Percentiles rank a stretch among this genome's conserved stretches.
These are phyloP conservation scores for Eurystomus glaucurus DNA, from an alignment of 2,797 vertebrate genomes.

Conservation along the genomic window DNA sequence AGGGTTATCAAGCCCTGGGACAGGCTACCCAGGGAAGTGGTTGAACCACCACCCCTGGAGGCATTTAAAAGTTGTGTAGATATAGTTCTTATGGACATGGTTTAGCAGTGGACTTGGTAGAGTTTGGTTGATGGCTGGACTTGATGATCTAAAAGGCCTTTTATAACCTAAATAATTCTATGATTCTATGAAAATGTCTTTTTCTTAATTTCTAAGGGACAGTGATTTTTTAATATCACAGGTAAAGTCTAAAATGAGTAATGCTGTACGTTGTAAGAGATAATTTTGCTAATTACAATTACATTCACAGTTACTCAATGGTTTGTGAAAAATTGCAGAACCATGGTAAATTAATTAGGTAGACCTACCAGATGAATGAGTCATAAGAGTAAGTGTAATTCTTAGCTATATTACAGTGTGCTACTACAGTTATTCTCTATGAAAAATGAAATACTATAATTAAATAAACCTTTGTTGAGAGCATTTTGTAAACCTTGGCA, in stretches of 20 bases:
- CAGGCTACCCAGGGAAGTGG: too few relatives aligned
- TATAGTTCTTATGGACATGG: too few relatives aligned
- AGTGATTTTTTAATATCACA: not conserved
- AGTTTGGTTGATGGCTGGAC: too few relatives aligned
- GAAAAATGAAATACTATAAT: not conserved
- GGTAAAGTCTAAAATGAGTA: not conserved
- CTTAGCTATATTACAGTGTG: not conserved
- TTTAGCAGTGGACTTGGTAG: too few relatives aligned
- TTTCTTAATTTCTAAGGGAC: not conserved
- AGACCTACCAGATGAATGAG: not conserved
- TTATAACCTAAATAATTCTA: too few relatives aligned
- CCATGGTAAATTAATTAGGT: not conserved
- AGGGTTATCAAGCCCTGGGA: too few relatives aligned
- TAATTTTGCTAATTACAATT: not conserved
- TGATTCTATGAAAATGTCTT: not conserved
- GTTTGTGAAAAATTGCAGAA: not conserved
- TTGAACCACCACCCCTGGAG: too few relatives aligned
- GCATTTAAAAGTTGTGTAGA: too few relatives aligned
- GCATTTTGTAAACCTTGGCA: not conserved
- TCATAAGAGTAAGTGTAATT: not conserved
- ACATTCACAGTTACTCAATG: not conserved
- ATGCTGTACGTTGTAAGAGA: not conserved
- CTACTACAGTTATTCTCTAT: not conserved
- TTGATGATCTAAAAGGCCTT: too few relatives aligned
- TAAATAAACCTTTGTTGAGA: not conserved